Percentiles rank a stretch among this genome's conserved stretches.
Conservation (phyloP, 1,140 invertebrate genomes). For the Dryas iulia region DNA sequence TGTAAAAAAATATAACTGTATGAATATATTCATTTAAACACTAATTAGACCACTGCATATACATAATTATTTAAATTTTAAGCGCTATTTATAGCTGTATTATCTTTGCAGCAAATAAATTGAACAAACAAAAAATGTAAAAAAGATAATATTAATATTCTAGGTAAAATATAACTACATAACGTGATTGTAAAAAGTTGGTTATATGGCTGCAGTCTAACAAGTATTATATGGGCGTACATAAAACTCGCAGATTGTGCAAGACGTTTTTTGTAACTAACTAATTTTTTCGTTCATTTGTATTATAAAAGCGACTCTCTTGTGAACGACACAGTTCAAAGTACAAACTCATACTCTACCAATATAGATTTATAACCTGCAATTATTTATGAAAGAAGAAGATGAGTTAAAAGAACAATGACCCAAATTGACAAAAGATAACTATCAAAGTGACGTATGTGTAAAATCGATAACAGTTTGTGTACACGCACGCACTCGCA, state of each 20-base stretch:
- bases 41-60: neutral
- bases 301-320: slow-evolving; percentile 31
- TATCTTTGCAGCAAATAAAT: too few relatives aligned
- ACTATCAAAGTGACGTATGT: slow-evolving; percentile 76
- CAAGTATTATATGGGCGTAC: slow-evolving; percentile 17
- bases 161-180: slow-evolving; percentile 1
- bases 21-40: neutral
- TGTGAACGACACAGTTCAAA: neutral
- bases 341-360: neutral
- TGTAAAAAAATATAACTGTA: neutral
- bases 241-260: slow-evolving; percentile 19
- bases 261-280: slow-evolving; percentile 34
- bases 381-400: neutral
- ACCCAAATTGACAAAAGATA: slow-evolving; percentile 76
- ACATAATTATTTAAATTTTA: too few relatives aligned
- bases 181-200: slow-evolving; percentile 9
- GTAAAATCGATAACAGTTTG: slow-evolving; percentile 74
- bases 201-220: slow-evolving; percentile 17
- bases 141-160: neutral
- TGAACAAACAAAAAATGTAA: neutral
- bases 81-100: too few relatives aligned
- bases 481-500: slow-evolving; percentile 40
- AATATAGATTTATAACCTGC: neutral
- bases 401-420: slow-evolving; percentile 74
- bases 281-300: slow-evolving; percentile 36